Evolutionary conservation across 2,888 invertebrate genomes (phyloP).

Genomic region (Andrena praecox): DNA sequence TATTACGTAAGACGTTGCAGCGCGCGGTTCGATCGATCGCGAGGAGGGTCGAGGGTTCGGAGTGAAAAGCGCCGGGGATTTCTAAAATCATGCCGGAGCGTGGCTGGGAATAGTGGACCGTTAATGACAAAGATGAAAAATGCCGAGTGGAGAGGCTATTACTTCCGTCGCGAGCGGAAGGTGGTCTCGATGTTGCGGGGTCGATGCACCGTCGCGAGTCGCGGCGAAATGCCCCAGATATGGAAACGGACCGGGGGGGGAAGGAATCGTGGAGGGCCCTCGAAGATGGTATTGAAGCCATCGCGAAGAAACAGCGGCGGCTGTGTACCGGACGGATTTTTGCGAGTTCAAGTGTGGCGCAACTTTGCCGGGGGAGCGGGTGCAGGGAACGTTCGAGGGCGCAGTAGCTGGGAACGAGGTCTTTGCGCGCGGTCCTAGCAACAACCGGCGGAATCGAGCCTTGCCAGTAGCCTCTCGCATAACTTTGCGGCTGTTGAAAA

Average conservation of each 20-base stretch:
- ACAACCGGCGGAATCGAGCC: slow-evolving; percentile 43
- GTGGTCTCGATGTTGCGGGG: slow-evolving; percentile 27
- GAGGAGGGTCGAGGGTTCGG: background rate
- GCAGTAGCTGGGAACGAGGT: slow-evolving; percentile 46
- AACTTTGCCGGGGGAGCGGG: slow-evolving; percentile 45
- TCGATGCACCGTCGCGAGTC: slow-evolving; percentile 44
- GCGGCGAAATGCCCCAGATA: slow-evolving; percentile 42
- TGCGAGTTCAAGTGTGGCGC: slow-evolving; percentile 41
- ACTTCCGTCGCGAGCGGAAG: slow-evolving; percentile 2
- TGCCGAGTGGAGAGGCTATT: slow-evolving; percentile 18
- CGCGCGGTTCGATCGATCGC: slow-evolving; percentile 12
- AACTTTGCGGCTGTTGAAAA: slow-evolving; percentile 55
- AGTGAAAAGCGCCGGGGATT: background rate
- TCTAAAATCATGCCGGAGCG: background rate
- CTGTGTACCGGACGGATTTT: slow-evolving; percentile 52
- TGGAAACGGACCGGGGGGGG: slow-evolving; percentile 36
- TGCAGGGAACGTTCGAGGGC: slow-evolving; percentile 19
- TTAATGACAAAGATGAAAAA: slow-evolving; percentile 16
- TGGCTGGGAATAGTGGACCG: background rate
- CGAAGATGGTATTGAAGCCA: slow-evolving; percentile 38
- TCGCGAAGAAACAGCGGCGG: slow-evolving; percentile 37
- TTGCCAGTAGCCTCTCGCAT: slow-evolving; percentile 53
- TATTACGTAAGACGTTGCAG: slow-evolving; percentile 12
- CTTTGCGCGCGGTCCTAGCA: slow-evolving; percentile 47
- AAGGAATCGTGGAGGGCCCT: slow-evolving; percentile 48